Evolutionary conservation across 1,140 invertebrate genomes (phyloP), one percentile per base, ranked within the genome.

Genomic region (Octopus bimaculoides): DNA sequence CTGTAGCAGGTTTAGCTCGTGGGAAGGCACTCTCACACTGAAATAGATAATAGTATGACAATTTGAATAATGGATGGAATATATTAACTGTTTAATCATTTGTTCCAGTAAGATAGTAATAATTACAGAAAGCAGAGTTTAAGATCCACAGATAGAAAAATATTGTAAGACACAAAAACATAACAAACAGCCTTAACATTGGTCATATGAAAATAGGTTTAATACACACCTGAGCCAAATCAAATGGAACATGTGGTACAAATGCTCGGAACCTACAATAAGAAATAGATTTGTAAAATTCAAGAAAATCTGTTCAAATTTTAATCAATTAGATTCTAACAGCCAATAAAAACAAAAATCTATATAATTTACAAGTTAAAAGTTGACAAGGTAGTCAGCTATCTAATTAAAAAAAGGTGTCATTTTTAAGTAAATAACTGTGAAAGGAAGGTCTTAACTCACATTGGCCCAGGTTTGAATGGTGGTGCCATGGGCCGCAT

Each of bases 21-120:
- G 96, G 96, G 88, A 98, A 98, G 5, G 94, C 93, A 54, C 93
- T 93, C 89, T 98, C 96, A 80, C 96, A 96, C 73, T 90, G 80
- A 66, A 85, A 83, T 81, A 79, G 26, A 41, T 41, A 41, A 4
- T 20, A 54, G 3, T 12, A 14, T 53, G 9, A 6, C n/a, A 10
- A 41, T 5, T 52, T 54, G 12, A 20, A 8, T 8, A 52, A 69
- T 26, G 5, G 52, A 78, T 52, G 71, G 41, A 5, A 7, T 54
- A n/a, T 66, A 12, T 4, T 12, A 71, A 78, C 10, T 54, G 14
- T 4, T 41, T 54, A 52, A 54, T 12, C 61, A 78, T 17, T 84
- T 78, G 56, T 56, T 20, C n/a, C n/a, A 10, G 78, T 66, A 81
- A 82, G 7, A 10, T 20, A 79, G 73, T n/a, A n/a, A 20, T 56